Conservation (phyloP, 2,797 vertebrate species). For the Enteromius afrohamiltoni region DNA sequence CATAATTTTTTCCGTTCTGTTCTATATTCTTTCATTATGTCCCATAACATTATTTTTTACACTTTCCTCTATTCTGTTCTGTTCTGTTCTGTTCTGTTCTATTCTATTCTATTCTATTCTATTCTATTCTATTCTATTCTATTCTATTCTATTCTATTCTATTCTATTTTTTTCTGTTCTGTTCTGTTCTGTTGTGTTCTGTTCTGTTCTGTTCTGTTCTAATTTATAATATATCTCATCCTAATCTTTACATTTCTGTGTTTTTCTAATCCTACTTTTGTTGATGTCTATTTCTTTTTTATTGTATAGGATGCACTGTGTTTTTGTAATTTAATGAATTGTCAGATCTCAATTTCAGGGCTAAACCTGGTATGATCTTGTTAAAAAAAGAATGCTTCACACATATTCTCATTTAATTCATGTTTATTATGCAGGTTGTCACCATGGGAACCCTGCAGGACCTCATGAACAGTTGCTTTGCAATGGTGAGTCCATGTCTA, state of each 20-base stretch:
- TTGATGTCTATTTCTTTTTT: neutral
- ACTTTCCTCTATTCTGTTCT: too few relatives aligned
- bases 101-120: too few relatives aligned
- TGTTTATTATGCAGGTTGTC: conserved; percentile 59
- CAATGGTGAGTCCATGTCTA: neutral
- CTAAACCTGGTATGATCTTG: neutral
- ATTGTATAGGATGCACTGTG: neutral
- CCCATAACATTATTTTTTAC: too few relatives aligned
- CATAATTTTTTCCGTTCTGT: neutral
- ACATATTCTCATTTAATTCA: conserved; percentile 56
- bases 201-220: too few relatives aligned
- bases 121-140: too few relatives aligned
- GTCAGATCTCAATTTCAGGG: neutral
- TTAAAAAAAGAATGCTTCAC: conserved; percentile 31
- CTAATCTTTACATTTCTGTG: neutral
- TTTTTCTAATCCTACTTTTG: neutral
- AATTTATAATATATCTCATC: too few relatives aligned
- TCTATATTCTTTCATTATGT: neutral
- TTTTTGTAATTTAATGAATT: neutral
- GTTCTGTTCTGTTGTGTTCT: too few relatives aligned
- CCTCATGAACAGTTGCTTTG: conserved; percentile 32
- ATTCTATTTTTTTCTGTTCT: too few relatives aligned
- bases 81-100: too few relatives aligned
- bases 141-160: too few relatives aligned
- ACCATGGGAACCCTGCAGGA: conserved; percentile 58